A percentile compares a stretch with the other conserved stretches of the same genome.
Evolutionary conservation across 2,113 vertebrate genomes (phyloP).

Genomic region (Heterochromis multidens): DNA sequence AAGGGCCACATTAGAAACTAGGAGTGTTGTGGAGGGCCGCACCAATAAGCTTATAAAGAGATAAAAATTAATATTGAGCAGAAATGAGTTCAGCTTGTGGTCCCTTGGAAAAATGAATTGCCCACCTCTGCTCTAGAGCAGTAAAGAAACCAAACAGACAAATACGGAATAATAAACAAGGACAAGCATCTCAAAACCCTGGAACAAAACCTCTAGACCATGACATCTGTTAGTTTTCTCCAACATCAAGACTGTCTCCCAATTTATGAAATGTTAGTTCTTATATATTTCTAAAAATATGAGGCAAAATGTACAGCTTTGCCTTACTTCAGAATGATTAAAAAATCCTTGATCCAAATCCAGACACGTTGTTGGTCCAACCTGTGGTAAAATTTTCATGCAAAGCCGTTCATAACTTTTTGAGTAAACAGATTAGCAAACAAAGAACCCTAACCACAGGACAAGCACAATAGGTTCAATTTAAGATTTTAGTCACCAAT

Average conservation of each 20-base stretch:
- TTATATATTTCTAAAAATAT: too few species aligned
- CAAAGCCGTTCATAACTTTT: too few species aligned
- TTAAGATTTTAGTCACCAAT: neutral
- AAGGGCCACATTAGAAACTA: too few species aligned
- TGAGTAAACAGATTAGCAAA: too few species aligned
- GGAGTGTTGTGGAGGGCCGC: too few species aligned
- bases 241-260: neutral
- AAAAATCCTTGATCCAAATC: too few species aligned
- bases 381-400: neutral
- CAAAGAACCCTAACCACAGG: neutral
- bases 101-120: neutral
- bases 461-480: neutral
- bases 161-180: accelerated
- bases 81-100: too few species aligned
- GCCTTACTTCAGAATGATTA: too few species aligned
- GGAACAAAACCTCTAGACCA: neutral
- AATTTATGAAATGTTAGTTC: too few species aligned
- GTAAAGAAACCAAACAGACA: accelerated
- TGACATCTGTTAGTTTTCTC: neutral
- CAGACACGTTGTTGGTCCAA: neutral
- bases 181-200: neutral
- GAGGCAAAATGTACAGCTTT: too few species aligned
- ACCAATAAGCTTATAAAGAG: neutral
- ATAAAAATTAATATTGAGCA: neutral
- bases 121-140: too few species aligned